phyloP scores from a whole-genome alignment of 2,797 vertebrate genomes.

The Xyrichtys novacula region DNA sequence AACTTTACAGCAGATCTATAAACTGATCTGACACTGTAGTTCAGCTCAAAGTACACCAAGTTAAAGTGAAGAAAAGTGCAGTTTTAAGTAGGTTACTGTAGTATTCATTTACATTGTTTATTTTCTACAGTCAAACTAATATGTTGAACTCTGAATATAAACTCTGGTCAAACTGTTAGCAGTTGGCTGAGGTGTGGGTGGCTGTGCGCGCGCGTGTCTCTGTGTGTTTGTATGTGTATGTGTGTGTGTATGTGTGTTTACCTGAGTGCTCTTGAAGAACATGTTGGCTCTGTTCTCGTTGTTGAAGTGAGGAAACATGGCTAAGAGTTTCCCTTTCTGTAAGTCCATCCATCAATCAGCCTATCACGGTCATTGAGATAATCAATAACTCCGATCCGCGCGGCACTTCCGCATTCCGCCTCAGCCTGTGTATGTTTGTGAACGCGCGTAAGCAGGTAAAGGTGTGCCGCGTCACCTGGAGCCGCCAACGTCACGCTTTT shows the following conservation, averaged over 20 bases:
- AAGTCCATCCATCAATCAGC: background rate
- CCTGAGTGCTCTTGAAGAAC: conserved; percentile 44
- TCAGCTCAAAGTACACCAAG: too few relatives aligned
- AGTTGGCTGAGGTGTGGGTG: background rate
- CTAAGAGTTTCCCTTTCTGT: background rate
- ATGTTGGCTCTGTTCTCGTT: conserved; percentile 9
- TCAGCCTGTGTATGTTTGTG: background rate
- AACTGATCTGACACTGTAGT: too few relatives aligned
- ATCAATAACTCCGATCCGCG: background rate
- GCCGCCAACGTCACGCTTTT: conserved; percentile 1
- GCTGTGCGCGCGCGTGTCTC: background rate
- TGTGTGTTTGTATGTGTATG: background rate
- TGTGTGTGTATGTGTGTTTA: conserved; percentile 25
- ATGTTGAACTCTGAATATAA: too few relatives aligned
- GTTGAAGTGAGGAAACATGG: background rate
- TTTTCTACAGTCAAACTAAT: too few relatives aligned
- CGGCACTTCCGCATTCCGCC: conserved; percentile 30
- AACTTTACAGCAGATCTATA: too few relatives aligned
- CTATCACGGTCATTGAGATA: background rate
- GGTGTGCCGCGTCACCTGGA: conserved; percentile 10
- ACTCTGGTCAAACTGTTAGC: background rate
- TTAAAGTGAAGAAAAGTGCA: background rate
- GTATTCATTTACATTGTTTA: too few relatives aligned
- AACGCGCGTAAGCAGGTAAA: background rate
- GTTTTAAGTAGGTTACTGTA: too few relatives aligned